A percentile compares a stretch with the other conserved stretches of the same genome.
Conservation (phyloP, 2,797 vertebrate genomes). For the Oreortyx pictus region DNA sequence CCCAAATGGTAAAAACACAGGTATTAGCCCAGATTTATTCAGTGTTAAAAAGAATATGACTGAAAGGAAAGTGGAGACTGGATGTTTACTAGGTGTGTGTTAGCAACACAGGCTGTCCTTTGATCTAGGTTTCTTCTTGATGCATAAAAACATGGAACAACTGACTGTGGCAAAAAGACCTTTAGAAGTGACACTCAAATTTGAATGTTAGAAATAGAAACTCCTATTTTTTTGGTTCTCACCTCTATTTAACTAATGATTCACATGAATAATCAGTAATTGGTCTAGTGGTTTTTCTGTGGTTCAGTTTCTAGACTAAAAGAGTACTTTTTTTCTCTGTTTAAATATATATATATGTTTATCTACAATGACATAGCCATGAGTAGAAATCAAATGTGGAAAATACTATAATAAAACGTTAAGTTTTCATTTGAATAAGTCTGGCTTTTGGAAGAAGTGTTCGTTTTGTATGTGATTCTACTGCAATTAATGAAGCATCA, state of each 20-base stretch:
- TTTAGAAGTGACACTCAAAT: constrained; percentile 37
- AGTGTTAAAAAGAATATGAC: constrained; percentile 25
- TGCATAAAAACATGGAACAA: constrained; percentile 17
- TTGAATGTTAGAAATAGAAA: constrained; percentile 65
- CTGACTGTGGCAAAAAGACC: constrained; percentile 39
- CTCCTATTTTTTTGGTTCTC: constrained; percentile 50
- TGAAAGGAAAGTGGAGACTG: constrained; percentile 23
- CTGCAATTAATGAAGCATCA: constrained; percentile 66
- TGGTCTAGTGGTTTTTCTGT: constrained; percentile 56
- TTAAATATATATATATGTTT: constrained; percentile 47
- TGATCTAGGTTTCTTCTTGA: constrained; percentile 33
- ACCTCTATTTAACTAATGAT: constrained; percentile 67
- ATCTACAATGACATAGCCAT: constrained; percentile 16
- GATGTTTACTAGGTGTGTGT: constrained; percentile 30
- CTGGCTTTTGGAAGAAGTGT: constrained; percentile 39
- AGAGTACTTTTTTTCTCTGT: constrained; percentile 54
- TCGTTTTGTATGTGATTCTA: constrained; percentile 57
- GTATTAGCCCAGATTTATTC: constrained; percentile 33
- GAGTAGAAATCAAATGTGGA: constrained; percentile 34
- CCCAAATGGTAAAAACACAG: constrained; percentile 15
- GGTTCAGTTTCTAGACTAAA: constrained; percentile 57
- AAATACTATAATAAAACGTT: constrained; percentile 54
- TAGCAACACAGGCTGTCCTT: constrained; percentile 20
- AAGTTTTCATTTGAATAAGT: constrained; percentile 41
- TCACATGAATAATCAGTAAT: constrained; percentile 58